Evolutionary conservation across 53 echinoderm and acorn worm species (phyloP), one percentile per base, ranked within the genome.

Genomic region (Antedon mediterranea): DNA sequence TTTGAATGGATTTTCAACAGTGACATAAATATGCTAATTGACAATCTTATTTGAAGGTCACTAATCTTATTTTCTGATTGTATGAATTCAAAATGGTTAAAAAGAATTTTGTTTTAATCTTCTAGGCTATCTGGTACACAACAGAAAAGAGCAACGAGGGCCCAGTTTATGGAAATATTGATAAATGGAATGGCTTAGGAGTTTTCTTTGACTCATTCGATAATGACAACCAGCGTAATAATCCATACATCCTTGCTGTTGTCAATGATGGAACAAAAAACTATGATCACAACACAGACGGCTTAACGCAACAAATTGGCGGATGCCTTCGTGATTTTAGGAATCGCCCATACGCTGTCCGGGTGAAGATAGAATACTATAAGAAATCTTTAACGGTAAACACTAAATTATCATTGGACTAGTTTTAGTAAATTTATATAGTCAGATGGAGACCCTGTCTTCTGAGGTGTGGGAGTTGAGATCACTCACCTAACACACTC

Each of bases 131-230:
- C 33, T 98, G 98, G 98, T 98, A 84, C 73, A 80, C 84, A 0
- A 78, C 88, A 57, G 80, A 81, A 7, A 84, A 71, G 31, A 90
- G 92, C 4, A 70, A 73, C 0, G 87, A 89, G 33, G 85, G 86
- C 28, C 88, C 77, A 0, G 98, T 98, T 20, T 98, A 88, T 31
- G 98, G 98, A 43, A 93, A 84, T 34, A 75, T 81, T 28, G 98
- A 98, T 83, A 87, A 86, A 43, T 98, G 98, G 98, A 90, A 84
- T 31, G 98, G 98, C 30, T 83, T 98, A 75, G 98, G 92, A 32
- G 75, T 98, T 29, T 93, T 98, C 84, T 98, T 98, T 79, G 98
- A 98, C 79, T 98, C 98, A 31, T 98, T 98, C 30, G 98, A 98
- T 83, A 98, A 98, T 30, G 98, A 98, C 71, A 98, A 98, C 81